Percentiles rank a stretch among this genome's conserved stretches.
phyloP scores from a whole-genome alignment of 1,140 invertebrate genomes.

The Pygmarrhopalites habei region DNA sequence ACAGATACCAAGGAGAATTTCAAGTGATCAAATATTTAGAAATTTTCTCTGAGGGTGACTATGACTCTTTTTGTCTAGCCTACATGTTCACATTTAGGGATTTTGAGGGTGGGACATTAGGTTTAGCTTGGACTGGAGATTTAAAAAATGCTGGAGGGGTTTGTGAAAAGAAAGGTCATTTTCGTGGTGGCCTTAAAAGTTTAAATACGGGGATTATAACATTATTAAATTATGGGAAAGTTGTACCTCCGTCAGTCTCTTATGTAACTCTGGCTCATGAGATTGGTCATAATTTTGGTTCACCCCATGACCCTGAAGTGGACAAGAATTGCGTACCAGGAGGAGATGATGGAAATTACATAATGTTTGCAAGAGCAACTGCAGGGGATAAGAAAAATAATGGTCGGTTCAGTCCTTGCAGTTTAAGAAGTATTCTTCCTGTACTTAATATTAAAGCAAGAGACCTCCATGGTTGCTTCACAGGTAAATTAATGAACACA shows the following conservation, averaged over 20 bases:
- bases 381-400: conserved; percentile 61
- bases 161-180: conserved; percentile 89
- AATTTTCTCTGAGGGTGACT: conserved; percentile 93
- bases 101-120: conserved; percentile 96
- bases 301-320: conserved; percentile 89
- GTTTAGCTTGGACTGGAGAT: conserved; percentile 94
- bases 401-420: conserved; percentile 86
- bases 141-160: conserved; percentile 89
- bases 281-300: conserved; percentile 97
- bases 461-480: conserved; percentile 83
- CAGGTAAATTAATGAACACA: conserved; percentile 64
- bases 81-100: conserved; percentile 99
- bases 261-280: conserved; percentile 98
- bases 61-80: conserved; percentile 95
- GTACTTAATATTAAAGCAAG: conserved; percentile 88
- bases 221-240: conserved; percentile 94
- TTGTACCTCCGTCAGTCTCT: conserved; percentile 95
- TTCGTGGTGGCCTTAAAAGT: conserved; percentile 88
- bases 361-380: conserved; percentile 55
- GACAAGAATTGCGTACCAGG: conserved; percentile 60
- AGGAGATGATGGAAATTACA: conserved; percentile 54
- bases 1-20: conserved; percentile 85
- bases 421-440: conserved; percentile 87
- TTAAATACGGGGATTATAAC: conserved; percentile 98
- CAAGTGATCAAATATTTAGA: conserved; percentile 91